Base-by-base conservation (phyloP, 64 coral and sea anemone genomes). In the Pachyseris speciosa region DNA sequence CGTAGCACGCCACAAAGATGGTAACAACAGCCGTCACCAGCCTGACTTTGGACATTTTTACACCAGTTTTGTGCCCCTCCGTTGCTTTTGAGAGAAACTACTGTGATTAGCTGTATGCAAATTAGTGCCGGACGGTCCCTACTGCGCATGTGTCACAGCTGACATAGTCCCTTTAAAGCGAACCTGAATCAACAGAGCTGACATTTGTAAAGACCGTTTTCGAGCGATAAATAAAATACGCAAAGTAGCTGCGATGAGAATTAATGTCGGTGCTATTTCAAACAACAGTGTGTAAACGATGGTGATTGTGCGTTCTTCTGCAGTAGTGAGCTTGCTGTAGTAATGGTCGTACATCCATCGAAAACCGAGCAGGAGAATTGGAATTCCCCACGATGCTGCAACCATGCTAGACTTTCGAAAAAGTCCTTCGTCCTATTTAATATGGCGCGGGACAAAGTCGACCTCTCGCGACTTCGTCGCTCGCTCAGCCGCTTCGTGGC, bases 311-410 rank as follows among this genome's bases (percentile, higher is more conserved):
- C 6, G 28, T 52, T 37, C 31, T 49, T 13, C 30, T 19, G 3
- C 12, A 2, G 4, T 13, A 17, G 75, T 57, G 20, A 57, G 10
- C 27, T 36, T 51, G 47, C 5, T 20, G 48, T 30, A 20, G 75
- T 36, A 32, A 34, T 9, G 24, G 1, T 50, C 16, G 1, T 37
- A 16, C 4, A 55, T 20, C 27, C 15, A 57, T 37, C 47, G 49
- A 37, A 12, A 22, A 4, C 13, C 26, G 9, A 55, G 22, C 7
- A 52, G 49, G 37, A 57, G 2, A 33, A 16, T 8, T 19, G 75
- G 75, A 78, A 55, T 37, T 78, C 48, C 48, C 74, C 74, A 78
- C 13, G 45, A 78, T 17, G 44, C 4, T 15, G 13, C 44, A 78
- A 78, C 30, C 27, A 78, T 53, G 10, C 16, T 12, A n/a, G n/a